These are phyloP conservation scores for Geodia barretti DNA, from an alignment of 37 sponge, comb jelly and placozoan genomes.

Conservation along the genomic window DNA sequence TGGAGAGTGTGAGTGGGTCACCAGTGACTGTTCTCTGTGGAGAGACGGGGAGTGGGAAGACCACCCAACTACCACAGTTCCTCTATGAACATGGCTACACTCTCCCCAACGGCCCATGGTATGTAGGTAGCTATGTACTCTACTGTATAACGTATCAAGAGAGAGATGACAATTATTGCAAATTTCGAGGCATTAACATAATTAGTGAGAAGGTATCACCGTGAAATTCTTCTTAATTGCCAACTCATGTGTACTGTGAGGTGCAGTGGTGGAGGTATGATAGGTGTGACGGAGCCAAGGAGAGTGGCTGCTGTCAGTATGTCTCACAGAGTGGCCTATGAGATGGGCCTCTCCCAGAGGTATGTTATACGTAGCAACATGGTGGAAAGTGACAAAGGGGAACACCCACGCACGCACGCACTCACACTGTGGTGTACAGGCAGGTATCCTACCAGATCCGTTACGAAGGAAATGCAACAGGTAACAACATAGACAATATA, in stretches of 20 bases:
- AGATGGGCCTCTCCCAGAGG: conserved; percentile 69
- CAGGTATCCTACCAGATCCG: conserved; percentile 91
- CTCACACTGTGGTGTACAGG: too few species aligned
- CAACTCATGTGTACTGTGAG: too few species aligned
- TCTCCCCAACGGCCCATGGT: not conserved
- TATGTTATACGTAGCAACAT: too few species aligned
- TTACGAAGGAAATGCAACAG: conserved; percentile 84
- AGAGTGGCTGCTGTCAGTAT: conserved; percentile 92
- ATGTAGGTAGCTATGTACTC: not conserved
- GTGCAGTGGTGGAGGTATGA: conserved; percentile 26
- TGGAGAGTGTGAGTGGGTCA: conserved; percentile 82
- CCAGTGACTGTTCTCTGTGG: conserved; percentile 84
- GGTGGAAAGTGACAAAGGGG: too few species aligned
- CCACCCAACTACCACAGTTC: conserved; percentile 98
- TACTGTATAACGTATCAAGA: too few species aligned
- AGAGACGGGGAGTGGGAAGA: conserved; percentile 96
- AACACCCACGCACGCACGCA: too few species aligned
- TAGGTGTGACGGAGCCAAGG: conserved; percentile 93
- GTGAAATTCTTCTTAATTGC: not conserved
- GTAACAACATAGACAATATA: conserved; percentile 36
- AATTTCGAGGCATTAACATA: too few species aligned
- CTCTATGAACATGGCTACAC: conserved; percentile 93
- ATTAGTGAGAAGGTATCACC: not conserved
- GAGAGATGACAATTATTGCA: too few species aligned
- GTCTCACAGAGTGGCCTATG: conserved; percentile 82